Evolutionary conservation across 2,797 vertebrate genomes (phyloP), one percentile per base, ranked within the genome.

Genomic region (Bradypodion pumilum): DNA sequence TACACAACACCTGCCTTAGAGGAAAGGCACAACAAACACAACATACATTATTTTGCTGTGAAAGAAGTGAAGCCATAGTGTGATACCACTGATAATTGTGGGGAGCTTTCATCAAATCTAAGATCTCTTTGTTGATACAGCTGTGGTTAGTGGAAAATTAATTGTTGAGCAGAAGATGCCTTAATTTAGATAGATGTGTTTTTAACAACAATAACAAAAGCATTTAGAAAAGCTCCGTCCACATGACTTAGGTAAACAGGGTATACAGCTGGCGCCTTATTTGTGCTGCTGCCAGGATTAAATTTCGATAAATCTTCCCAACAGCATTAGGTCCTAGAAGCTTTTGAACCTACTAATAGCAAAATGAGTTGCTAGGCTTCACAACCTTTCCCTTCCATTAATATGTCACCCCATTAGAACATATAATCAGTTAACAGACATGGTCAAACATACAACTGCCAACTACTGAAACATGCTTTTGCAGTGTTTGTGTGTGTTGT

Each of bases 221-320:
- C n/a, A 76, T 81, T 73, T 79, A 80, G 70, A 59, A 0, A 0
- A 1, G 12, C 44, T 0, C 0, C 49, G 65, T 1, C 8, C 1
- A 32, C 32, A 25, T 2, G 9, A 80, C 86, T 84, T 78, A 37
- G 69, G 1, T 0, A 86, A 82, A 5, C 1, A 1, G 1, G 0
- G 5, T 27, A 37, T 42, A 72, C 75, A 72, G 65, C 80, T 74
- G 29, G 56, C 52, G 27, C 63, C 37, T 70, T 77, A 37, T 78
- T 56, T 76, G 56, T 23, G 0, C 8, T 68, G 42, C 23, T 42
- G 1, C 6, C 0, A 13, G 37, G 40, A 80, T 81, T 86, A 76
- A 9, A 46, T 78, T 80, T 83, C 74, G 35, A 15, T 84, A 78
- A 88, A 49, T 75, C 82, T 32, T 32, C 82, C 25, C 80, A 86